Base-by-base conservation (phyloP, 2,888 invertebrate genomes). In the Oxycera nigricornis region DNA sequence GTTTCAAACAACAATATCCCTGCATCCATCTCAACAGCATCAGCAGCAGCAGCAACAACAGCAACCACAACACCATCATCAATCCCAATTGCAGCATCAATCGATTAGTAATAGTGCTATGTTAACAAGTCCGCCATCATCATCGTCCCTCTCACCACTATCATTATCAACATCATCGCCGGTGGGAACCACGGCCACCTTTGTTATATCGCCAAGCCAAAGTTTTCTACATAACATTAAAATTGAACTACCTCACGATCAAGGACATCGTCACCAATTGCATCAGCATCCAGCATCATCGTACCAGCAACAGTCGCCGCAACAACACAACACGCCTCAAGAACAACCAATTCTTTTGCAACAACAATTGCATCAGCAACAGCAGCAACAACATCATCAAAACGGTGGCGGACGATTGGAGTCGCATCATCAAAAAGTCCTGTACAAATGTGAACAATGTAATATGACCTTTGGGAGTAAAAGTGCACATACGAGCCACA, bases 401-500 rank as follows among this genome's bases (percentile, higher is more conserved):
- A 65, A 39, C 24, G 39, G 22, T 24, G 30, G n/a, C 11, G 17
- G 65, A 22, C 3, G 65, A 3, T 24, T 39, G 65, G 65, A 65
- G 24, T 50, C 52, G 6, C 30, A 31, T 50, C 67, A 26, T 50
- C 46, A 76, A 86, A 89, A 89, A 86, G 86, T 89, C 82, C 82
- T 85, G 30, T 89, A 88, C 80, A 88, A 88, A 79, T 93, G 93
- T 82, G 88, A 90, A 68, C 89, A 92, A 81, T 93, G 93, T 81
- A 91, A 91, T 77, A 90, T 93, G 86, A 90, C 88, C 76, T 92
- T 93, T 80, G 90, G 91, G 59, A 92, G 92, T 80, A 91, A 92
- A 82, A 92, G 90, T 82, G 90, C 92, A 1, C 90, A 92, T 79
- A 92, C 92, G 77, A 92, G 91, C 80, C 90, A 90, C 80, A 83